Percentiles rank a stretch among this genome's conserved stretches.
Conservation (phyloP, 1,140 invertebrate genomes). For the Rhagoletis zephyria region DNA sequence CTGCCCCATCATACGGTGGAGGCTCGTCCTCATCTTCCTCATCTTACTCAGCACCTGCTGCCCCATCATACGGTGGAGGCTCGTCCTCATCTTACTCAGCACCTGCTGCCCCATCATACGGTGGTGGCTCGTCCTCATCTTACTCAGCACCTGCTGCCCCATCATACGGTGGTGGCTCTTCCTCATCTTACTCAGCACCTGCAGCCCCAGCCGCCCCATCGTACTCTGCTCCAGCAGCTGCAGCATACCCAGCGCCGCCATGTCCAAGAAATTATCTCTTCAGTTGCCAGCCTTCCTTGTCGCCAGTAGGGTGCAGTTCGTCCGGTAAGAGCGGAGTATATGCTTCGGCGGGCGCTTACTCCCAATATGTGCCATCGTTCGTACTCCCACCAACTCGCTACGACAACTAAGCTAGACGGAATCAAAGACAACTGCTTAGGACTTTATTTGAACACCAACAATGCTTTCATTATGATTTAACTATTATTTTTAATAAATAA, state of each 20-base stretch:
- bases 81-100: too few relatives aligned
- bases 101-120: not conserved
- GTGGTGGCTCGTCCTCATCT: too few relatives aligned
- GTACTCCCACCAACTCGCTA: conserved; percentile 32
- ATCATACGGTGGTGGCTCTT: too few relatives aligned
- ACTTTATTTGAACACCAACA: not conserved
- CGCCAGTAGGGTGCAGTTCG: conserved; percentile 15
- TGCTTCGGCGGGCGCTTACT: conserved; percentile 36
- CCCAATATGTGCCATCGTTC: conserved; percentile 48
- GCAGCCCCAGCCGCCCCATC: too few relatives aligned
- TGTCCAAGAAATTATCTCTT: conserved; percentile 37
- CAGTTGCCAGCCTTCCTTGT: conserved; percentile 33
- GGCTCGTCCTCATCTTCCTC: too few relatives aligned
- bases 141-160: too few relatives aligned
- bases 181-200: too few relatives aligned
- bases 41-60: too few relatives aligned
- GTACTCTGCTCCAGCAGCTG: not conserved
- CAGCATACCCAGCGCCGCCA: conserved; percentile 29
- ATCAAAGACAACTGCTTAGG: not conserved
- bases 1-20: too few relatives aligned
- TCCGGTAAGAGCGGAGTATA: conserved; percentile 6
- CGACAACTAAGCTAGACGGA: not conserved
- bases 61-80: too few relatives aligned
- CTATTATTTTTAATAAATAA: not conserved
- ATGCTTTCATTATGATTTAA: not conserved